Evolutionary conservation across 2,888 invertebrate species (phyloP), one percentile per base, ranked within the genome.

Genomic region (Steromphala cineraria): DNA sequence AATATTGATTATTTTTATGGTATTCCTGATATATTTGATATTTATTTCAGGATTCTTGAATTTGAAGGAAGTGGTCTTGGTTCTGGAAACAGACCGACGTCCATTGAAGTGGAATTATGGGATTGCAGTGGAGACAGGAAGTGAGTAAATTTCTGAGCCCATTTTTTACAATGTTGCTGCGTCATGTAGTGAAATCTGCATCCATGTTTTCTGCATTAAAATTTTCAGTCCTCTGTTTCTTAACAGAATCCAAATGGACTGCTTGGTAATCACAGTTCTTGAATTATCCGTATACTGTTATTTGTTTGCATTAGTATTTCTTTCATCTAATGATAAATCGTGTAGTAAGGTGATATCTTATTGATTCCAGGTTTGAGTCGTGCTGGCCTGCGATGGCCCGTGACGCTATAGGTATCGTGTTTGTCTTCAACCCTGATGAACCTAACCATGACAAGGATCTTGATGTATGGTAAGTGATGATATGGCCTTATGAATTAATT

Each of bases 371-470:
- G 90, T 96, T 95, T 93, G 95, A 96, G 91, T 94, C 95, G 10
- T 96, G 96, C 89, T 97, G 97, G 97, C 96, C 96, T 46, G 96
- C 96, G 0, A 94, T 97, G 82, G 95, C 96, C 67, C 94, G 95
- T 84, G 95, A 96, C 84, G 94, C 95, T 0, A 94, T 95, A 84
- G 97, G 96, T 8, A 95, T 96, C 8, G 95, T 97, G 82, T 95
- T 97, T 83, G 96, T 96, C 0, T 96, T 95, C 91, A 95, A 95
- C 87, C 94, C 94, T 15, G 95, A 94, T 74, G 92, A 94, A 15
- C 93, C 94, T 62, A 94, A 94, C 75, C 90, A 91, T 82, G 90
- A 89, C 74, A 88, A 89, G 82, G 90, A 90, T n/a, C 83, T 91
- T 77, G 89, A 90, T 84, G 85, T 83, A 28, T 90, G 89, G 90